Conservation (phyloP, 2,113 vertebrate genomes). For the Antechinus flavipes region DNA sequence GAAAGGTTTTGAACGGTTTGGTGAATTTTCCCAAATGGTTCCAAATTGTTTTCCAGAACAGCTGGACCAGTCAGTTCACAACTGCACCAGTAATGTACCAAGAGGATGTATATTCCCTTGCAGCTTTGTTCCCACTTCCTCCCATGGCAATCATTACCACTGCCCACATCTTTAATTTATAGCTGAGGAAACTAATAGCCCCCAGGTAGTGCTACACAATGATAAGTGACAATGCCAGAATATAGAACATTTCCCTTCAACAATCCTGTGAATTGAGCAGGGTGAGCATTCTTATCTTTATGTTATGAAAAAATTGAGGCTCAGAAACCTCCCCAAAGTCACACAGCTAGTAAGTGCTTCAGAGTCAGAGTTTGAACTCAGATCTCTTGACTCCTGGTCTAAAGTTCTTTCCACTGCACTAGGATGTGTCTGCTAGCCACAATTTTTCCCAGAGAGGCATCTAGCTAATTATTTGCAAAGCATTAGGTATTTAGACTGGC, state of each 20-base stretch:
- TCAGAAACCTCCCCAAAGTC: not conserved
- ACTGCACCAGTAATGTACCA: not conserved
- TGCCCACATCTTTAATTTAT: not conserved
- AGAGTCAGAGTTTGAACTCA: not conserved
- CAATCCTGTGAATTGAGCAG: not conserved
- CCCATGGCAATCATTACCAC: not conserved
- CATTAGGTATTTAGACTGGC: slow-evolving; percentile 23
- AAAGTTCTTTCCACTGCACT: slow-evolving; percentile 19
- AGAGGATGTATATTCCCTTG: not conserved
- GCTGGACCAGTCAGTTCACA: not conserved
- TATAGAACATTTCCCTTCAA: not conserved
- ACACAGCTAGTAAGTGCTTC: not conserved
- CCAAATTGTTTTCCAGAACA: not conserved
- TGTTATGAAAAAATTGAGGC: not conserved
- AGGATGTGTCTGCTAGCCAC: not conserved
- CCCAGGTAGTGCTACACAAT: not conserved
- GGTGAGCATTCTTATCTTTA: not conserved
- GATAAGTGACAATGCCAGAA: not conserved
- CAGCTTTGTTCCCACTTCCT: not conserved
- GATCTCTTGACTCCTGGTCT: not conserved
- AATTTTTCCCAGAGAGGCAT: not conserved
- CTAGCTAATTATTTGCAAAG: slow-evolving; percentile 52
- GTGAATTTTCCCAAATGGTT: not conserved
- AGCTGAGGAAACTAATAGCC: not conserved
- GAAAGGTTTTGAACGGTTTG: not conserved